These are phyloP conservation scores for Oncorhynchus masou DNA, from an alignment of 2,113 vertebrate genomes.

Conservation along the genomic window DNA sequence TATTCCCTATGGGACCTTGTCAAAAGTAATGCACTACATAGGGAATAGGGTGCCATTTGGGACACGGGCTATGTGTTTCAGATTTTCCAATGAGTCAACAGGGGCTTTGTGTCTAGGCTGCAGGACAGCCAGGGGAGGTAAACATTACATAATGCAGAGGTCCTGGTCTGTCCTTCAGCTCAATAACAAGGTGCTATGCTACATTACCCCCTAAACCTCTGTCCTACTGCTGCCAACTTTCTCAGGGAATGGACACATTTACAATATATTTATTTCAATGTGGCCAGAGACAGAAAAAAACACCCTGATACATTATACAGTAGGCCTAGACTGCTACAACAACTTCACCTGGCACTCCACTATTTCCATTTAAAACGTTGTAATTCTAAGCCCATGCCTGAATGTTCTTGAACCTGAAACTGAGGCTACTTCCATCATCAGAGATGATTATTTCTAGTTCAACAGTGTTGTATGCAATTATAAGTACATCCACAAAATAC, in stretches of 20 bases:
- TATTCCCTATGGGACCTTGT: neutral
- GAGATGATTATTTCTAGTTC: too few species aligned
- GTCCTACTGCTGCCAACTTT: constrained; percentile 54
- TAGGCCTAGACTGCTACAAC: too few species aligned
- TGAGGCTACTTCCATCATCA: too few species aligned
- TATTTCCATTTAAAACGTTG: too few species aligned
- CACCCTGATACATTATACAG: constrained; percentile 22
- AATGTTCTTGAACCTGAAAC: too few species aligned
- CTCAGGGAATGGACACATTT: constrained; percentile 65
- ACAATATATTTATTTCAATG: constrained; percentile 71
- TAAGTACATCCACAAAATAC: too few species aligned
- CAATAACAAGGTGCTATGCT: constrained; percentile 71
- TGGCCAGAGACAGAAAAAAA: constrained; percentile 53
- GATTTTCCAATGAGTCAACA: constrained; percentile 35
- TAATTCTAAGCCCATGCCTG: too few species aligned
- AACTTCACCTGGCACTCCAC: too few species aligned
- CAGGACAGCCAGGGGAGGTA: constrained; percentile 44
- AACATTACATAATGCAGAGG: constrained; percentile 70
- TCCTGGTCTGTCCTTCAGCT: constrained; percentile 64
- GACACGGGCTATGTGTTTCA: neutral
- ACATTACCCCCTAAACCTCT: constrained; percentile 74
- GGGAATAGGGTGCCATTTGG: too few species aligned
- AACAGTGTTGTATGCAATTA: too few species aligned
- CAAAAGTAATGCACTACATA: too few species aligned
- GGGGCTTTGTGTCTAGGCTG: neutral